Base-by-base conservation (phyloP, 2,113 vertebrate species). In the Collichthys lucidus region DNA sequence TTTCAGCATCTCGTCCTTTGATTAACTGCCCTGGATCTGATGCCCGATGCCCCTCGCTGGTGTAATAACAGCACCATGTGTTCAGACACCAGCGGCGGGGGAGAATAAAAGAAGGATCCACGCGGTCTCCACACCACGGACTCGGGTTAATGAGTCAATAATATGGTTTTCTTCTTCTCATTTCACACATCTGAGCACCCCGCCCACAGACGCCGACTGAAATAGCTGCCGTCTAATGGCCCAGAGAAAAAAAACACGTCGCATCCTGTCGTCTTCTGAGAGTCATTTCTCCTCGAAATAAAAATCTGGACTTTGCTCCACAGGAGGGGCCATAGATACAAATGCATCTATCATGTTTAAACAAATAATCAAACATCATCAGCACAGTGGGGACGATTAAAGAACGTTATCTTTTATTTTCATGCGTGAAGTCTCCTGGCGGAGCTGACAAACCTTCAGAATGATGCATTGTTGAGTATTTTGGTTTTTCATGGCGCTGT, bases 221-320 rank as follows among this genome's bases (percentile, higher is more conserved):
- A 90, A 92, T 88, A 88, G 86, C 87, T 63, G 77, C 77, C 50
- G 49, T 82, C 85, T 85, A 88, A 90, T 75, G 76, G 83, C 77
- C 53, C 88, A 9, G 56, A 88, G 57, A 86, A 89, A 89, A 87
- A 86, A 86, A 87, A 86, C 84, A 59, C 78, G 31, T 59, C 11
- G 61, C 82, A 77, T 84, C 79, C 83, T 50, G 56, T 79, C 44
- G 73, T 74, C 77, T 82, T 74, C 52, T 5, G 49, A 60, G 69
- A 82, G 47, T 60, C 19, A 55, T 83, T 78, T 59, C 77, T 85
- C 29, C 67, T 67, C 65, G 7, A 29, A 59, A 61, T 8, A 57
- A 73, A 40, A 50, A 31, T 22, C 64, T 35, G 5, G 3, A 35
- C 46, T 66, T 44, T 46, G 55, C 77, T 6, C 64, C 60, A 7